Evolutionary conservation across 2,888 invertebrate species (phyloP), one percentile per base, ranked within the genome.

Genomic region (Synergus itoensis): DNA sequence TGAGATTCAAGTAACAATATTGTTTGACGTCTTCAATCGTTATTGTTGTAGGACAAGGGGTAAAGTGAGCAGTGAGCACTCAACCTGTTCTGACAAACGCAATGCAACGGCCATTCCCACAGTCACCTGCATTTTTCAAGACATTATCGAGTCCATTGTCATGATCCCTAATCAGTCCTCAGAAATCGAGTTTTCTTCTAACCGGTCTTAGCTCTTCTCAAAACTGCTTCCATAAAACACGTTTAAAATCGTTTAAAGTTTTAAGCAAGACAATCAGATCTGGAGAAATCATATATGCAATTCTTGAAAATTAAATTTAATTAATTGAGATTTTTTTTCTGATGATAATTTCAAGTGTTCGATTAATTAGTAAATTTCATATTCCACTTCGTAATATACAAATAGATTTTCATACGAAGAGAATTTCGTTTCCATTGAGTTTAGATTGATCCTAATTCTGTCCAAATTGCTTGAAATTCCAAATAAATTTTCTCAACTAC

Each of bases 91-190:
- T 81, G 79, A 81, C 79, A n/a, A 53, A n/a, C 53, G 8, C 36
- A 36, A 36, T 36, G 36, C 89, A 91, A 91, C 91, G 91, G 91
- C 88, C 90, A 90, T 91, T 91, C 91, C 91, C 91, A 91, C 91
- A 91, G 89, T 90, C 91, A 91, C 91, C 91, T 91, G 90, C 90
- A 82, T 85, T 86, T 77, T 36, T 83, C 82, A 86, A 86, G 87
- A 89, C 86, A 86, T 84, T 88, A 86, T 85, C 84, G 84, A 81
- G 82, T 81, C 87, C 86, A 89, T 90, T 90, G 88, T 89, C 85
- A 84, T 78, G 83, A 84, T 80, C 88, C 89, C 87, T 87, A 88
- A 89, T 86, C 86, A 88, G 73, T 18, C 0, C 36, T 53, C 36
- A 53, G 36, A 73, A 73, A 40, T 73, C 48, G n/a, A 40, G 73